Evolutionary conservation across 1,140 invertebrate genomes (phyloP).

Genomic region (Tetramorium alpestre): DNA sequence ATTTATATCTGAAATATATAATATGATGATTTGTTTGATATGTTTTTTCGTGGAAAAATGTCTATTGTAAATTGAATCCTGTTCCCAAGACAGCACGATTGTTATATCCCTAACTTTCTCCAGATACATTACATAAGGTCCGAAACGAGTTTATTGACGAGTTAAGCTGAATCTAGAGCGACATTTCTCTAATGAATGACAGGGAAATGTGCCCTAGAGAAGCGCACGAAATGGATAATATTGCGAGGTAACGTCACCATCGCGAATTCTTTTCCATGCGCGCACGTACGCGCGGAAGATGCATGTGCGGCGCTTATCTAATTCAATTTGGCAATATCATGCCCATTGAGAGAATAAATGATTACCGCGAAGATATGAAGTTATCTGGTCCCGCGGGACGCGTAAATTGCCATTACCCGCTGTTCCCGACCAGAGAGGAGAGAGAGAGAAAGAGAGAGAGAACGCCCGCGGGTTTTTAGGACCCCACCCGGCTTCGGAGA

Average conservation of each 20-base stretch:
- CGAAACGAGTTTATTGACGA: slow-evolving; percentile 2
- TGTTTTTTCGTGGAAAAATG: not conserved
- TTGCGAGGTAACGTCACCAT: not conserved
- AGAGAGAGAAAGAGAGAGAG: slow-evolving; percentile 53
- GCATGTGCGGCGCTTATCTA: slow-evolving; percentile 82
- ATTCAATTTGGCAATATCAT: slow-evolving; percentile 86
- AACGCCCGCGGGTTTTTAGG: slow-evolving; percentile 77
- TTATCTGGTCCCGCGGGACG: slow-evolving; percentile 85
- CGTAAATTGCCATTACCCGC: slow-evolving; percentile 85
- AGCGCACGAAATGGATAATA: slow-evolving; percentile 9
- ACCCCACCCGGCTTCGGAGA: slow-evolving; percentile 68
- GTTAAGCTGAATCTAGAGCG: not conserved
- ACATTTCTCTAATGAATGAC: not conserved
- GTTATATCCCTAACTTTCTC: not conserved
- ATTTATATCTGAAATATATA: not conserved
- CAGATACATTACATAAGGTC: not conserved
- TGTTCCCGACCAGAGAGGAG: slow-evolving; percentile 75
- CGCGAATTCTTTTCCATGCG: slow-evolving; percentile 43
- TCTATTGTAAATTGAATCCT: not conserved
- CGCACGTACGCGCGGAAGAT: slow-evolving; percentile 76
- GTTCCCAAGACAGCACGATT: not conserved
- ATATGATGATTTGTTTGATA: not conserved
- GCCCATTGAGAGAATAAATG: slow-evolving; percentile 85
- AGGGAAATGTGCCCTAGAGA: not conserved
- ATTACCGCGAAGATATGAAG: slow-evolving; percentile 85